A percentile compares a stretch with the other conserved stretches of the same genome.
Conservation (phyloP, 2,797 vertebrate genomes). For the Sus cebifrons region DNA sequence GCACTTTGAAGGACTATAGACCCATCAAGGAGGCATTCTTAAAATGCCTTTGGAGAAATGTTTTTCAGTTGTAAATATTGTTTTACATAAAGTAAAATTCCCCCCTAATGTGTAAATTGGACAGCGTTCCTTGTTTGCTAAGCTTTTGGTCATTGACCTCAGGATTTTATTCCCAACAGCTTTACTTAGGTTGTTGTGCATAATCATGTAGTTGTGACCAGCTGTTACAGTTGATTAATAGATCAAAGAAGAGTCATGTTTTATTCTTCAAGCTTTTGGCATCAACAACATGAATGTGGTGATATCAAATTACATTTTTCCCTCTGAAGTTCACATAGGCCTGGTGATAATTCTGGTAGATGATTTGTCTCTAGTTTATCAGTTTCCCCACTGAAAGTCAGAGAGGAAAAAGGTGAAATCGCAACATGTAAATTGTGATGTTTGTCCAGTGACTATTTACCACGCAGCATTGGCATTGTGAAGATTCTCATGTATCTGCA, state of each 20-base stretch:
- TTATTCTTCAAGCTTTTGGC: constrained; percentile 22
- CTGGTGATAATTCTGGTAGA: background rate
- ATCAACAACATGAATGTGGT: background rate
- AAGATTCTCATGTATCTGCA: background rate
- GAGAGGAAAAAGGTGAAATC: constrained; percentile 17
- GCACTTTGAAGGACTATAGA: background rate
- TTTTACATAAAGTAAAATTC: constrained; percentile 41
- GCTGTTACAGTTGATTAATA: background rate
- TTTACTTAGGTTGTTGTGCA: background rate
- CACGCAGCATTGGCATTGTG: background rate
- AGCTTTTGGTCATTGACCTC: background rate
- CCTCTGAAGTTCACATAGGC: constrained; percentile 18
- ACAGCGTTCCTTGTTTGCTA: background rate
- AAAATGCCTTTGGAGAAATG: background rate
- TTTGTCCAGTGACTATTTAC: background rate
- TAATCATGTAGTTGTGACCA: background rate
- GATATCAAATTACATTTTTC: background rate
- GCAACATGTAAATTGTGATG: background rate
- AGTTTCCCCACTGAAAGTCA: background rate
- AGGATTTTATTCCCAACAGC: constrained; percentile 12
- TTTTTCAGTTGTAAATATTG: background rate
- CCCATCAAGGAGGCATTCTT: background rate
- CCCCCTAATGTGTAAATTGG: background rate
- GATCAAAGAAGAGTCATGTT: background rate
- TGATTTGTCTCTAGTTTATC: constrained; percentile 14